Evolutionary conservation across 2,888 invertebrate species (phyloP).

Genomic region (Nemoura dubitans): DNA sequence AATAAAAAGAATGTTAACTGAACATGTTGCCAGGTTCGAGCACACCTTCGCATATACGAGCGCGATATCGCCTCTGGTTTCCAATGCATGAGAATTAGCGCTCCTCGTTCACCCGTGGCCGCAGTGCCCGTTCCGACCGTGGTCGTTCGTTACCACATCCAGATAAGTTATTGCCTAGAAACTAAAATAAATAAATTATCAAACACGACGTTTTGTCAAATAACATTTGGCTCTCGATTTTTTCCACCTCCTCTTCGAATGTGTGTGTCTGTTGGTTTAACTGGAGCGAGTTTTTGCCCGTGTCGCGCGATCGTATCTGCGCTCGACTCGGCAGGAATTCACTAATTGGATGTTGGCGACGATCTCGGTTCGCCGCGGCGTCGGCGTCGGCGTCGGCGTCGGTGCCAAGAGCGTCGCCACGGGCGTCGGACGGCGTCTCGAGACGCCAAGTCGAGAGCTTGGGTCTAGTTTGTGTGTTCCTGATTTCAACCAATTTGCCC

Average conservation of each 20-base stretch:
- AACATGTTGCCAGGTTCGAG: not conserved
- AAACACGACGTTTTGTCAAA: slow-evolving; percentile 34
- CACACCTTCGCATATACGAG: not conserved
- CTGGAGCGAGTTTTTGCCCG: not conserved
- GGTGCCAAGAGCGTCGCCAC: not conserved
- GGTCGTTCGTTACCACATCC: not conserved
- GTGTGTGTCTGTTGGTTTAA: not conserved
- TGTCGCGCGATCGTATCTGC: not conserved
- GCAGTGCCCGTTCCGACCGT: not conserved
- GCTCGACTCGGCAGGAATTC: slow-evolving; percentile 41
- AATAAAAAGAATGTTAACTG: not conserved
- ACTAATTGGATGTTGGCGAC: slow-evolving; percentile 48
- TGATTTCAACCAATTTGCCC: no score
- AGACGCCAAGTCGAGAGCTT: not conserved
- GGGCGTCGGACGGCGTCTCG: slow-evolving; percentile 17
- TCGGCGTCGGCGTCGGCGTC: slow-evolving; percentile 7
- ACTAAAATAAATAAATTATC: slow-evolving; percentile 27
- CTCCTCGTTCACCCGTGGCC: not conserved
- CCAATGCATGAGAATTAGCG: not conserved
- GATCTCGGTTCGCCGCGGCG: not conserved
- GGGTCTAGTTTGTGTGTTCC: no score
- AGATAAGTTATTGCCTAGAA: slow-evolving; percentile 18
- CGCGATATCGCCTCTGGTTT: not conserved
- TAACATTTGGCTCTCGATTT: slow-evolving; percentile 31
- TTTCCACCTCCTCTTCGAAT: not conserved